phyloP scores from a whole-genome alignment of 2,797 vertebrate genomes.

The Pyrocephalus nanus region DNA sequence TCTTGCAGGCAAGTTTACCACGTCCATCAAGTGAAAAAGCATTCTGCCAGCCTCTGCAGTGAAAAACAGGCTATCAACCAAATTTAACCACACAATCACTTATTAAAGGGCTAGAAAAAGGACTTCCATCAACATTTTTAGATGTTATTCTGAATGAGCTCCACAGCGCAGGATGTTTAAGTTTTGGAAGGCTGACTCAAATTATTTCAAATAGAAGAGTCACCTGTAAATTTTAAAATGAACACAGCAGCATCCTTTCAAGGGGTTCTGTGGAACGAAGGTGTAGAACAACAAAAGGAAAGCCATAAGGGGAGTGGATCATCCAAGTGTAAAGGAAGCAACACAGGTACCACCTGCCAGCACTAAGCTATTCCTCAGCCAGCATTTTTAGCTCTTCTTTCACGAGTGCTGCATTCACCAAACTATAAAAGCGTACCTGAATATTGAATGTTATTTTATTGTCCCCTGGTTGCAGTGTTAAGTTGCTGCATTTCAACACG shows the following conservation, averaged over 20 bases:
- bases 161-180: neutral
- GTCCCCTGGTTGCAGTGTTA: slow-evolving; percentile 86
- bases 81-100: neutral
- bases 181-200: neutral
- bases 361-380: neutral
- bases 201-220: neutral
- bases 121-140: neutral
- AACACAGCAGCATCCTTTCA: neutral
- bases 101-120: neutral
- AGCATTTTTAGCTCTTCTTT: neutral
- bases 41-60: neutral
- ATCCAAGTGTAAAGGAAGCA: neutral
- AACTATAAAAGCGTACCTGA: slow-evolving; percentile 76
- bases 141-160: neutral
- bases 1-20: neutral
- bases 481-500: slow-evolving; percentile 79
- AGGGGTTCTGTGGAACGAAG: neutral
- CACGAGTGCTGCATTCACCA: neutral
- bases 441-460: slow-evolving; percentile 88
- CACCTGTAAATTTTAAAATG: neutral
- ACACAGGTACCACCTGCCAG: neutral
- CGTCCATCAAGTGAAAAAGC: neutral
- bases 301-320: neutral
- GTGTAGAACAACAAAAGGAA: neutral
- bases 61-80: neutral